Base-by-base conservation (phyloP, 64 coral and sea anemone species). In the Platygyra sinensis region DNA sequence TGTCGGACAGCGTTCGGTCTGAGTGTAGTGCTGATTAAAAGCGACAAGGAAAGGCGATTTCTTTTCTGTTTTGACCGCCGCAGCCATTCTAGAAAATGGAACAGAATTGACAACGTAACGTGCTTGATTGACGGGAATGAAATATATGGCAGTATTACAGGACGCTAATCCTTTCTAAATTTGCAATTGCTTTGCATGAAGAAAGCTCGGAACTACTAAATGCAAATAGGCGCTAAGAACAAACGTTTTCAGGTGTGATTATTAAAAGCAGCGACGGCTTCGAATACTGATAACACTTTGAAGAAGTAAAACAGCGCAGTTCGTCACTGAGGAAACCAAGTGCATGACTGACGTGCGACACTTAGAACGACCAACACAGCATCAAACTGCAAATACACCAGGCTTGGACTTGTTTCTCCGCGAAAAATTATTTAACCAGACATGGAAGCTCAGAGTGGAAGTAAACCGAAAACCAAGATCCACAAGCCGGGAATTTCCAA, bases 151-250 rank as follows among this genome's bases (percentile, higher is more conserved):
- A 69, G 22, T 69, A 24, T 71, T 69, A 71, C 14, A 69, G 24
- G 10, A 52, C 36, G 39, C 31, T 85, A 85, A 85, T 85, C 81
- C 60, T 85, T 51, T 38, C 25, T 29, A 69, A 52, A 50, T 81
- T 30, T 81, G 13, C 30, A 24, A 20, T 18, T 39, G 60, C 62
- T 50, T 22, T 65, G 60, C 9, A 15, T 25, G 31, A 64, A 71
- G 62, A 69, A 18, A 51, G 38, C 15, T 1, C 10, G 17, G 24
- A 71, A 85, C 33, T 50, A 36, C 22, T 22, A 72, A 85, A 52
- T 71, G 81, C 63, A 85, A 85, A 85, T 71, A 72, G 51, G 60
- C n/a, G 10, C 36, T 17, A 64, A 85, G 65, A 69, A 27, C 25
- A 25, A 69, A 27, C 25, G 65, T 69, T 27, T 24, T 69, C 65